Evolutionary conservation across 2,113 vertebrate species (phyloP).

Genomic region (Condylura cristata): DNA sequence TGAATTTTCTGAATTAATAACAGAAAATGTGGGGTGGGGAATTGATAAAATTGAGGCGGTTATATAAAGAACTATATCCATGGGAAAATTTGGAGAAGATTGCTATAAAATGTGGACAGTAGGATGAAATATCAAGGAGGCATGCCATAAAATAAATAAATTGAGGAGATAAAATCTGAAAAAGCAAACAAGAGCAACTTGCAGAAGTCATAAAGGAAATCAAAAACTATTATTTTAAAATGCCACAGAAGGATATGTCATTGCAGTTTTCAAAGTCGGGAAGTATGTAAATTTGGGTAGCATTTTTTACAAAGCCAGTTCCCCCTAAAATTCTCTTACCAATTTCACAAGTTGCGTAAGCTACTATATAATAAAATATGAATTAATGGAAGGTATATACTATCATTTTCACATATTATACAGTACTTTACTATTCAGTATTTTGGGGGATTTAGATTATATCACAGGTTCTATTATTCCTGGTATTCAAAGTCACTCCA

Average conservation of each 20-base stretch:
- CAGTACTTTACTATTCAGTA: not conserved
- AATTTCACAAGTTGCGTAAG: not conserved
- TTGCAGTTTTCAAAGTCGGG: conserved; percentile 54
- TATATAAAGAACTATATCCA: conserved; percentile 29
- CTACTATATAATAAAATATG: conserved; percentile 20
- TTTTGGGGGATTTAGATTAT: not conserved
- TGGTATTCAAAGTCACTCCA: not conserved
- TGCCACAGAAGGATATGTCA: conserved; percentile 34
- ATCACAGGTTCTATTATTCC: not conserved
- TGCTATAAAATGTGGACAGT: conserved; percentile 57
- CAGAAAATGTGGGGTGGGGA: not conserved
- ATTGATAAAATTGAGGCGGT: conserved; percentile 7
- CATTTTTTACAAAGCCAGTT: conserved; percentile 50
- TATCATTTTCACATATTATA: not conserved
- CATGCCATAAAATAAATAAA: conserved; percentile 70
- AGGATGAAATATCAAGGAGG: conserved; percentile 44
- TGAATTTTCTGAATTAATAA: conserved; percentile 1
- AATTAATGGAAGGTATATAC: not conserved
- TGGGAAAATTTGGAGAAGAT: conserved; percentile 36
- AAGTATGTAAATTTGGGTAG: conserved; percentile 64
- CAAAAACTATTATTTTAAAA: conserved; percentile 76
- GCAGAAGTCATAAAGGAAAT: conserved; percentile 70
- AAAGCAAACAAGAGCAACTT: conserved; percentile 68
- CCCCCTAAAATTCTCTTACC: conserved; percentile 46
- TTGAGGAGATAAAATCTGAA: conserved; percentile 70